These are phyloP conservation scores for Oreochromis tanganicae DNA, from an alignment of 2,113 vertebrate species.

Conservation along the genomic window DNA sequence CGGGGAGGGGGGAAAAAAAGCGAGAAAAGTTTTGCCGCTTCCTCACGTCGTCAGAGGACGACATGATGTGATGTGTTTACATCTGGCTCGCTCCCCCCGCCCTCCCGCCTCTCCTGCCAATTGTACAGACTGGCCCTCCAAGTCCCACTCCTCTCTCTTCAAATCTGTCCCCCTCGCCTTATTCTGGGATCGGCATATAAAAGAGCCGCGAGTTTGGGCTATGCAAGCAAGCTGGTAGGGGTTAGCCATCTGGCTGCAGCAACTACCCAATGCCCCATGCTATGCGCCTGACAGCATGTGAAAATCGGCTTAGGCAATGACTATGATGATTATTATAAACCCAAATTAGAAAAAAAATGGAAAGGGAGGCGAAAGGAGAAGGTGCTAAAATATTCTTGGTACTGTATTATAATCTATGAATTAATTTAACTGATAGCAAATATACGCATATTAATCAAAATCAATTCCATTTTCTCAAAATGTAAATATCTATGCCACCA, in stretches of 20 bases:
- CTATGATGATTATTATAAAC: constrained; percentile 36
- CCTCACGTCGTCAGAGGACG: neutral
- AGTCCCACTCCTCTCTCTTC: constrained; percentile 70
- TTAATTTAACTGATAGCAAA: neutral
- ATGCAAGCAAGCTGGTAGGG: constrained; percentile 79
- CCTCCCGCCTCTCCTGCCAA: constrained; percentile 60
- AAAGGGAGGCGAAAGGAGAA: neutral
- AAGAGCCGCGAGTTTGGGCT: constrained; percentile 62
- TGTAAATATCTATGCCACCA: neutral
- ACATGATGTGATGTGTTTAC: constrained; percentile 75
- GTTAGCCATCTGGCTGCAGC: constrained; percentile 66
- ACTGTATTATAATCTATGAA: neutral
- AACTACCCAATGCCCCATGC: constrained; percentile 55
- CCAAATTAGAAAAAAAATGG: neutral
- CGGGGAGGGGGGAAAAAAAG: constrained; percentile 6
- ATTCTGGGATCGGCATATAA: constrained; percentile 60
- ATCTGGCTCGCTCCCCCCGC: constrained; percentile 62
- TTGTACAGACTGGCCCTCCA: constrained; percentile 70
- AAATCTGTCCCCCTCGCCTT: constrained; percentile 70
- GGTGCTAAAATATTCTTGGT: neutral
- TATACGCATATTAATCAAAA: neutral
- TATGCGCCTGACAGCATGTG: constrained; percentile 58
- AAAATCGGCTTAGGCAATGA: constrained; percentile 58
- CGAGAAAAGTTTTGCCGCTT: constrained; percentile 63
- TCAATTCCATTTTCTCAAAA: neutral